Percentiles rank a stretch among this genome's conserved stretches.
phyloP scores from a whole-genome alignment of 2,888 invertebrate species.

The Clusia tigrina region DNA sequence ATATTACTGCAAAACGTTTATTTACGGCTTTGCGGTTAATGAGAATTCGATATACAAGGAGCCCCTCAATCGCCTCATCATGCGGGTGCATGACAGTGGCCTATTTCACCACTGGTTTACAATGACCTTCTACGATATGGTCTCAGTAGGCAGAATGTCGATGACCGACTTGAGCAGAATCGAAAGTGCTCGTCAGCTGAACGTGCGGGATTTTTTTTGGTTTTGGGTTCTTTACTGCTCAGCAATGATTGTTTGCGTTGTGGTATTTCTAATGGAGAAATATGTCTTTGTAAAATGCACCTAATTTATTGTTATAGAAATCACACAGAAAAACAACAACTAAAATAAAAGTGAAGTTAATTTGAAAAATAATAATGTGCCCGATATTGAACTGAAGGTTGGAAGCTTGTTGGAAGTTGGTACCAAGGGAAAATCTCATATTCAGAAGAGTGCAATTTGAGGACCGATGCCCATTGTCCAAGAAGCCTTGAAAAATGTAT shows the following conservation, averaged over 20 bases:
- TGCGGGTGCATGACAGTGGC: constrained; percentile 25
- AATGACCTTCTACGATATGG: constrained; percentile 30
- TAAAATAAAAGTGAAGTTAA: too few species aligned
- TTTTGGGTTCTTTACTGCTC: constrained; percentile 26
- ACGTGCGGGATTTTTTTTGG: constrained; percentile 27
- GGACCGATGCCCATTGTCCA: too few species aligned
- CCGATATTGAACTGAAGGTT: too few species aligned
- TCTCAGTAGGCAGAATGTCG: constrained; percentile 16
- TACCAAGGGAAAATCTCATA: too few species aligned
- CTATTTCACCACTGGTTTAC: constrained; percentile 35
- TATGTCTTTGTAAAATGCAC: too few species aligned
- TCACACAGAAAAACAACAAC: too few species aligned
- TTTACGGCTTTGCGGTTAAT: constrained; percentile 32
- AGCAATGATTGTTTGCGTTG: background rate
- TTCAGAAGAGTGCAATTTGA: too few species aligned
- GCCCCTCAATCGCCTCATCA: constrained; percentile 29
- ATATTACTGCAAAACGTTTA: background rate
- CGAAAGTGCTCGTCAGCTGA: constrained; percentile 10
- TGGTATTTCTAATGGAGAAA: background rate
- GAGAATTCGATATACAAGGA: constrained; percentile 37
- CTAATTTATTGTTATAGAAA: too few species aligned
- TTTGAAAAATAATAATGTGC: too few species aligned
- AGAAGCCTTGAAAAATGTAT: too few species aligned
- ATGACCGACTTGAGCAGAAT: constrained; percentile 15
- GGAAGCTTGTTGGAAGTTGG: too few species aligned